Evolutionary conservation across 2,113 vertebrate genomes (phyloP).

Genomic region (Solea senegalensis): DNA sequence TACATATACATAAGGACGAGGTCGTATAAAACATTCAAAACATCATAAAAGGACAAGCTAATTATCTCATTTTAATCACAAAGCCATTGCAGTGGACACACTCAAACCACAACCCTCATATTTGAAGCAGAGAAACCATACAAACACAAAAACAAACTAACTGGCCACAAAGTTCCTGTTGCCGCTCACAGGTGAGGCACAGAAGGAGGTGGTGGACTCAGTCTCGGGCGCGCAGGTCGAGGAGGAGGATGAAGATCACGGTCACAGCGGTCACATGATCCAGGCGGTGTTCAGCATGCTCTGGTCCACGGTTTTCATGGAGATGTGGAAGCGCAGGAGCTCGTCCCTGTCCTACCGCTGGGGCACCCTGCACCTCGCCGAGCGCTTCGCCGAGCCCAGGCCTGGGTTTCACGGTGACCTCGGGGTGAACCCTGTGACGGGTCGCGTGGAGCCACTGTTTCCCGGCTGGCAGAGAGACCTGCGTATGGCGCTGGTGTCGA

Average conservation of each 20-base stretch:
- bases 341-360: conserved; percentile 78
- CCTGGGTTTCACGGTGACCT: conserved; percentile 79
- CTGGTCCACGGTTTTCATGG: conserved; percentile 84
- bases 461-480: conserved; percentile 79
- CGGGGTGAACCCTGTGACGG: conserved; percentile 80
- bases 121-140: no score
- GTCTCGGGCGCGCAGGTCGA: conserved; percentile 20
- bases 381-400: conserved; percentile 81
- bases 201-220: conserved; percentile 56
- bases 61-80: no score
- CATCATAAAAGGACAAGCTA: no score
- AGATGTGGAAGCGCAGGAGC: conserved; percentile 85
- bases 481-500: conserved; percentile 77
- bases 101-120: no score
- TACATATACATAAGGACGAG: no score
- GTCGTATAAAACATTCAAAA: no score
- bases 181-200: conserved; percentile 44
- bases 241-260: conserved; percentile 27
- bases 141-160: not conserved
- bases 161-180: not conserved
- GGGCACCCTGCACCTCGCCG: conserved; percentile 78
- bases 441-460: conserved; percentile 80
- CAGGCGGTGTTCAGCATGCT: conserved; percentile 85
- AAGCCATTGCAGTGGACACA: no score
- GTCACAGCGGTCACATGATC: conserved; percentile 76